A percentile compares a stretch with the other conserved stretches of the same genome.
Evolutionary conservation across 2,113 vertebrate genomes (phyloP).

Genomic region (Daubentonia madagascariensis): DNA sequence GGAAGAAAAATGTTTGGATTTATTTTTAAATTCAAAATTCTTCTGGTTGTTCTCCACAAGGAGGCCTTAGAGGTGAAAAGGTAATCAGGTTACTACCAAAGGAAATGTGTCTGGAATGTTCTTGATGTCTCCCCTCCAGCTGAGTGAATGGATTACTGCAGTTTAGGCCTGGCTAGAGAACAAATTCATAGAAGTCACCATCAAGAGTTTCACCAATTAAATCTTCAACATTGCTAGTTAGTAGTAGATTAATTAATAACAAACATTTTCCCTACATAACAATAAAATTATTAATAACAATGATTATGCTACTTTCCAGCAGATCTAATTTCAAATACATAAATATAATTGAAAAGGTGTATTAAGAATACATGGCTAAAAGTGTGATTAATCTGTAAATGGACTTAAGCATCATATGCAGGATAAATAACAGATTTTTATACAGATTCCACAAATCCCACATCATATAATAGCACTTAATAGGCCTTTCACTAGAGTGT

Average conservation of each 20-base stretch:
- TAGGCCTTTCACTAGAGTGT: neutral
- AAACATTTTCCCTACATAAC: neutral
- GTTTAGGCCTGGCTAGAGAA: constrained; percentile 41
- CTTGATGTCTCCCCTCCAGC: neutral
- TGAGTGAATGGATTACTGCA: neutral
- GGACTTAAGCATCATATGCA: neutral
- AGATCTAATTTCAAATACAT: neutral
- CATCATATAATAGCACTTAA: neutral
- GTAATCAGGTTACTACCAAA: constrained; percentile 70
- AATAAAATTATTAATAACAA: neutral
- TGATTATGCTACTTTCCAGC: neutral
- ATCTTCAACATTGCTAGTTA: neutral
- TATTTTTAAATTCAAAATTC: constrained; percentile 38
- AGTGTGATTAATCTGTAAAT: neutral
- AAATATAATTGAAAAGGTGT: neutral
- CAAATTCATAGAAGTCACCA: constrained; percentile 18
- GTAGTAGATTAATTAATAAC: neutral
- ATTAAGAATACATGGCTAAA: neutral
- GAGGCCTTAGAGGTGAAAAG: constrained; percentile 62
- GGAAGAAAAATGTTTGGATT: constrained; percentile 1
- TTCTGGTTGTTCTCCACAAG: neutral
- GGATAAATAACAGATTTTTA: neutral
- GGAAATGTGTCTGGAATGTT: constrained; percentile 40
- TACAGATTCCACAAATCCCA: neutral
- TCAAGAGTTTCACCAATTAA: neutral